Evolutionary conservation across 2,797 vertebrate genomes (phyloP).

Genomic region (Enteromius treurensis): DNA sequence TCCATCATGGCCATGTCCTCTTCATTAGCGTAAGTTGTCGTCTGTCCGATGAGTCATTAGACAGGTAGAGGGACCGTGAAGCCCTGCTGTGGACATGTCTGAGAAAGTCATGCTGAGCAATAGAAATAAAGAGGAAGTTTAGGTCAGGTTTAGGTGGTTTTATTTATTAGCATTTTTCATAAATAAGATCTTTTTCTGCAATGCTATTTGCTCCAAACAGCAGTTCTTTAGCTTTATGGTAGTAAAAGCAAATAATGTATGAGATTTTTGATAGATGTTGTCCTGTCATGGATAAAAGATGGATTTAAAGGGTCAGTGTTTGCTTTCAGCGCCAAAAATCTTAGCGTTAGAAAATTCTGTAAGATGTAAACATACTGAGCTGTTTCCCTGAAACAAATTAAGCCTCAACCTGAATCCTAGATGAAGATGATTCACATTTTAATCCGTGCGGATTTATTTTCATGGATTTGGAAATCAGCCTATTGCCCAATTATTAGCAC

Average conservation of each 20-base stretch:
- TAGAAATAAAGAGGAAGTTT: constrained; percentile 25
- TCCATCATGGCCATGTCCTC: background rate
- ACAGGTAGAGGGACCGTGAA: constrained; percentile 42
- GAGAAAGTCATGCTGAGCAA: constrained; percentile 32
- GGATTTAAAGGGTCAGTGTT: background rate
- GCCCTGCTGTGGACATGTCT: constrained; percentile 30
- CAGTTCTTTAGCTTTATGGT: constrained; percentile 9
- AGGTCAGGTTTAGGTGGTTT: constrained; percentile 13
- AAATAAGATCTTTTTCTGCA: background rate
- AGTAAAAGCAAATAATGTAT: constrained; percentile 12
- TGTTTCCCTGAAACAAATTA: constrained; percentile 7
- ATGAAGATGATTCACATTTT: constrained; percentile 32
- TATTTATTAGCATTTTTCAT: constrained; percentile 26
- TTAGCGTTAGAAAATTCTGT: background rate
- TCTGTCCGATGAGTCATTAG: constrained; percentile 40
- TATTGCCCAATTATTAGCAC: constrained; percentile 4
- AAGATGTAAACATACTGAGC: background rate
- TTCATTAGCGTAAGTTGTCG: constrained; percentile 31
- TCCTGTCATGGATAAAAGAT: constrained; percentile 14
- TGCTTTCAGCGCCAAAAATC: background rate
- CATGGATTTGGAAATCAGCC: constrained; percentile 3
- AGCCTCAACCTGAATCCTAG: constrained; percentile 18
- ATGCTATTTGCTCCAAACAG: background rate
- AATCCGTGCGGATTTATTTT: constrained; percentile 14
- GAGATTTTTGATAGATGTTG: background rate